Percentiles rank a stretch among this genome's conserved stretches.
Conservation (phyloP, 1,140 invertebrate species). For the Sipha flava region DNA sequence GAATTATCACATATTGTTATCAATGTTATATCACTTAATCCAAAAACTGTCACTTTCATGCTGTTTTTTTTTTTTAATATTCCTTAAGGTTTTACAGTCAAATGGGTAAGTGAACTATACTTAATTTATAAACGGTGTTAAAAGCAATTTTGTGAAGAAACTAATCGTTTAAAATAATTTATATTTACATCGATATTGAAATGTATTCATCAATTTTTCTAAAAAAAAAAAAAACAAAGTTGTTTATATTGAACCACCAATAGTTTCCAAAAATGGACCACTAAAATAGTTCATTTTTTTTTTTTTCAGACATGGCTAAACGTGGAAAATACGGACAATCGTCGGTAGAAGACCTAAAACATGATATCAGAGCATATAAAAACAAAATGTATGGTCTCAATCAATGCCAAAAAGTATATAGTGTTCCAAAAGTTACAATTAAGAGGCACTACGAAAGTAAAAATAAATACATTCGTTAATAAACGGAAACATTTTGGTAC, state of each 20-base stretch:
- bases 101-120: not conserved
- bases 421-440: not conserved
- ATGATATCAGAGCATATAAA: no score
- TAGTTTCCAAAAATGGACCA: not conserved
- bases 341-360: no score
- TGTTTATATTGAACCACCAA: not conserved
- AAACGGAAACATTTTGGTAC: not conserved
- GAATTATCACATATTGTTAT: not conserved
- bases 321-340: not conserved
- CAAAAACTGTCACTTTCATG: not conserved
- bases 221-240: not conserved
- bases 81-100: not conserved
- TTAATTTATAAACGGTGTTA: not conserved
- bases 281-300: not conserved
- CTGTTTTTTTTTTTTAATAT: not conserved
- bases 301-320: not conserved
- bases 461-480: not conserved
- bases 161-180: not conserved
- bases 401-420: not conserved
- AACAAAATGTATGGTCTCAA: no score
- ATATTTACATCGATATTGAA: not conserved
- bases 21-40: not conserved
- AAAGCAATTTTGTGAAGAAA: not conserved
- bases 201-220: not conserved
- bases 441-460: not conserved